phyloP scores from a whole-genome alignment of 1,140 invertebrate genomes.

The Papilio helenus region DNA sequence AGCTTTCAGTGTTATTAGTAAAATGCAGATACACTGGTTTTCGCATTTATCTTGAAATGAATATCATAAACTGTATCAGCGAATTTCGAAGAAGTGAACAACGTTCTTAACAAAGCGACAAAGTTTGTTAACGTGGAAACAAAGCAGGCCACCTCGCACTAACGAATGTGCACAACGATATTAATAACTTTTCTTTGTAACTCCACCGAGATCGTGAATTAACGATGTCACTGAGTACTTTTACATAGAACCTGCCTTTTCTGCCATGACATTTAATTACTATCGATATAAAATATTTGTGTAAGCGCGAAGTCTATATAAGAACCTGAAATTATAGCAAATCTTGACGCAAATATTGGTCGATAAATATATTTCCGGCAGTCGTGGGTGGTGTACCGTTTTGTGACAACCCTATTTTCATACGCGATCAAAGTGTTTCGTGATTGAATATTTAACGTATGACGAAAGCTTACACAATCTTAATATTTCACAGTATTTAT shows the following conservation, averaged over 20 bases:
- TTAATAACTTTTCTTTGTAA: constrained; percentile 54
- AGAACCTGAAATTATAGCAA: background rate
- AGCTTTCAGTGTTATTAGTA: background rate
- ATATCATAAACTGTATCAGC: constrained; percentile 61
- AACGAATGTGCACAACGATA: constrained; percentile 60
- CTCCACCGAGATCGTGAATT: constrained; percentile 29
- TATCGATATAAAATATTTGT: constrained; percentile 18
- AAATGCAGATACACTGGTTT: background rate
- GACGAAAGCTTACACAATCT: background rate
- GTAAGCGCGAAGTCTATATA: background rate
- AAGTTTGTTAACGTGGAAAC: constrained; percentile 62
- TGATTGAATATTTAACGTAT: constrained; percentile 26
- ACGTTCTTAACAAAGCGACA: constrained; percentile 58
- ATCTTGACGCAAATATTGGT: constrained; percentile 16
- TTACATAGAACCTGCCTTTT: background rate
- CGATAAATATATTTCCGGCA: constrained; percentile 17
- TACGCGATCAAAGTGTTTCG: constrained; percentile 15
- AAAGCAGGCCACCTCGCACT: constrained; percentile 57
- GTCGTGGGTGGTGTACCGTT: background rate
- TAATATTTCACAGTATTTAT: background rate
- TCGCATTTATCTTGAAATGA: constrained; percentile 44
- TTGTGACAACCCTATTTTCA: constrained; percentile 25
- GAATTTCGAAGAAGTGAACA: constrained; percentile 60
- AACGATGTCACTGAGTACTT: constrained; percentile 28
- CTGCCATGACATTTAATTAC: background rate